Evolutionary conservation across 2,113 vertebrate genomes (phyloP).

Genomic region (Lonchura striata): DNA sequence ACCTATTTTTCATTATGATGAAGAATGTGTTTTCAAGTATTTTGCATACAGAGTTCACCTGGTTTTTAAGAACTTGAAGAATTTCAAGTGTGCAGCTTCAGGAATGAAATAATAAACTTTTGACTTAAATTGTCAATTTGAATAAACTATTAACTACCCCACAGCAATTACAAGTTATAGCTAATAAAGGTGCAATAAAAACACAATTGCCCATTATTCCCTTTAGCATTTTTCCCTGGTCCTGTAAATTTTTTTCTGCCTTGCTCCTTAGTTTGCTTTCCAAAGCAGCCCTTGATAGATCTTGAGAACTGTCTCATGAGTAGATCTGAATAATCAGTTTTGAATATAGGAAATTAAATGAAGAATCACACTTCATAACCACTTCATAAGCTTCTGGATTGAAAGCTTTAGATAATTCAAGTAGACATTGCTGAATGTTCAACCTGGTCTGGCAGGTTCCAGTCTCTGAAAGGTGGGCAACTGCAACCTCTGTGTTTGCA

Average conservation of each 20-base stretch:
- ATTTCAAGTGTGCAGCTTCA: neutral
- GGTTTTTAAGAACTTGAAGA: neutral
- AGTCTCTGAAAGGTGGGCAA: neutral
- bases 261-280: neutral
- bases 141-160: neutral
- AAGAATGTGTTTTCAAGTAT: neutral
- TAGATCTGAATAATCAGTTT: neutral
- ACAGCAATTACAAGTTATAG: neutral
- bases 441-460: neutral
- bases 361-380: neutral
- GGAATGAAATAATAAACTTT: neutral
- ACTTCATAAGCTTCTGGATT: neutral
- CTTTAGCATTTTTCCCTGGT: neutral
- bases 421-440: neutral
- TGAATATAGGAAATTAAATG: neutral
- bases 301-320: neutral
- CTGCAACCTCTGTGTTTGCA: neutral
- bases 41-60: neutral
- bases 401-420: neutral
- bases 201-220: fast-evolving
- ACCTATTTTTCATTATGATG: neutral
- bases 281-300: neutral
- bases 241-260: neutral
- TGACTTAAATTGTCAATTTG: neutral
- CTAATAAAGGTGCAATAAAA: neutral